Evolutionary conservation across 2,888 invertebrate genomes (phyloP).

Genomic region (Gortyna flavago): DNA sequence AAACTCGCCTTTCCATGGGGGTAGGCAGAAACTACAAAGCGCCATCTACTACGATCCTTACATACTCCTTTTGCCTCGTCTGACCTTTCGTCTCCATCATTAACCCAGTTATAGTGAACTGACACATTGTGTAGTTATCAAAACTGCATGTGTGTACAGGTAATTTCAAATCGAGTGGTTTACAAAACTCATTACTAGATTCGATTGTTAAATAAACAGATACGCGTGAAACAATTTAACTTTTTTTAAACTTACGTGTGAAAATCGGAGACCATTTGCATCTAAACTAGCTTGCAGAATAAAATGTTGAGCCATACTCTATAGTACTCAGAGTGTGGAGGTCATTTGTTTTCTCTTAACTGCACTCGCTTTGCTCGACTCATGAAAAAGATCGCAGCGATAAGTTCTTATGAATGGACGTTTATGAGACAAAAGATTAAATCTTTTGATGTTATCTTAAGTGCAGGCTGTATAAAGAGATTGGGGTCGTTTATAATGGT

Average conservation of each 20-base stretch:
- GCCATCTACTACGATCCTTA: no score
- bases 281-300: slow-evolving; percentile 21
- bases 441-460: slow-evolving; percentile 58
- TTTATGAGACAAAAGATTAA: slow-evolving; percentile 58
- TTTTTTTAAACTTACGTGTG: neutral
- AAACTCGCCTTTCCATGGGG: no score
- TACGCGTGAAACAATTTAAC: neutral
- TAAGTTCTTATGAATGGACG: slow-evolving; percentile 49
- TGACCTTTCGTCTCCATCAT: neutral
- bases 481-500: slow-evolving; percentile 33
- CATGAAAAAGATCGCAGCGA: slow-evolving; percentile 49
- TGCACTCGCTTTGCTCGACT: slow-evolving; percentile 32
- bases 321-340: neutral
- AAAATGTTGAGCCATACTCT: neutral
- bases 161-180: neutral
- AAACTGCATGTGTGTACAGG: neutral
- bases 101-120: neutral
- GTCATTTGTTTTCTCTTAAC: slow-evolving; percentile 31
- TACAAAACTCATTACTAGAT: neutral
- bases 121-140: neutral
- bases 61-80: neutral
- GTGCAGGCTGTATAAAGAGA: slow-evolving; percentile 48
- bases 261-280: neutral
- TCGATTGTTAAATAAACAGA: neutral
- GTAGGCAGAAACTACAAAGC: no score